A percentile compares a stretch with the other conserved stretches of the same genome.
Conservation (phyloP, 2,113 vertebrate species). For the Pluvialis apricaria region DNA sequence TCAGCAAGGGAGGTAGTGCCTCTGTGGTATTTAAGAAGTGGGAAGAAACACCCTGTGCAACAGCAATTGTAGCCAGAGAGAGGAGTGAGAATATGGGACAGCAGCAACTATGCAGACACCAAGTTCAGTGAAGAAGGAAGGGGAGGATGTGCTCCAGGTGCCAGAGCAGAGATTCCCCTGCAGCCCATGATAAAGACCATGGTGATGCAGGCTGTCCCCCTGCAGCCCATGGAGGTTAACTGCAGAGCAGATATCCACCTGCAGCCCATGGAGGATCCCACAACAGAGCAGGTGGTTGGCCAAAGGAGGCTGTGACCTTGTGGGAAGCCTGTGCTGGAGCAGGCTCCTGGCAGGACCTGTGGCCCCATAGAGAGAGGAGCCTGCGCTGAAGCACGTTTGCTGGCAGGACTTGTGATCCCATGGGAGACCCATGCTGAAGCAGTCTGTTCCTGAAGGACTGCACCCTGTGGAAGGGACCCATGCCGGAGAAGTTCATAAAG, state of each 20-base stretch:
- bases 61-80: not conserved
- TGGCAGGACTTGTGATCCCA: not conserved
- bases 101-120: not conserved
- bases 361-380: not conserved
- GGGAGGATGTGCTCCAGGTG: not conserved
- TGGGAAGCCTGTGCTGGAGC: not conserved
- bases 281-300: not conserved
- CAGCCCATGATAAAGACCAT: not conserved
- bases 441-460: too few species aligned
- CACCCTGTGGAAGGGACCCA: not conserved
- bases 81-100: not conserved
- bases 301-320: not conserved
- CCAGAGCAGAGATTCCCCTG: not conserved
- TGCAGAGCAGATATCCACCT: not conserved
- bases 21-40: not conserved
- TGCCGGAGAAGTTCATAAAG: not conserved
- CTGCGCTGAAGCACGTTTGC: not conserved
- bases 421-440: not conserved
- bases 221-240: not conserved
- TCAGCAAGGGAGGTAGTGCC: not conserved
- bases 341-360: not conserved
- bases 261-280: not conserved
- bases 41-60: not conserved
- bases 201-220: not conserved
- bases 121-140: not conserved